Percentiles rank a stretch among this genome's conserved stretches.
These are phyloP conservation scores for Silurus lanzhouensis DNA, from an alignment of 2,797 vertebrate genomes.

Conservation along the genomic window DNA sequence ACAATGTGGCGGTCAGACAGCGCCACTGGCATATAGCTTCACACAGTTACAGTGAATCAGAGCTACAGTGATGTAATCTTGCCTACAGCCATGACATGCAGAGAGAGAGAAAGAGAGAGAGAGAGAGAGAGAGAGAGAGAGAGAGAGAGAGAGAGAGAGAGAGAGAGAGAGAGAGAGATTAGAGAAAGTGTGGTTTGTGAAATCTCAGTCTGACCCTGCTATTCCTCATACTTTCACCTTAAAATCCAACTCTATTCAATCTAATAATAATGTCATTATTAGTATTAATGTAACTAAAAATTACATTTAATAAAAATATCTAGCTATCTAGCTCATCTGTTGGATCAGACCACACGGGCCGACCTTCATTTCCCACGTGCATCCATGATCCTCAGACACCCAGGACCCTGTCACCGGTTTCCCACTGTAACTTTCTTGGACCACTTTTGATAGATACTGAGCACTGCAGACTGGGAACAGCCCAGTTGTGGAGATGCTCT, in stretches of 20 bases:
- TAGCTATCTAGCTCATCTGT: no score
- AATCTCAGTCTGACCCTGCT: background rate
- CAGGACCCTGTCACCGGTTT: no score
- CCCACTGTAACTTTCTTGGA: no score
- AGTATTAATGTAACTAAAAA: background rate
- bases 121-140: no score
- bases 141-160: background rate
- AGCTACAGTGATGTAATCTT: constrained; percentile 40
- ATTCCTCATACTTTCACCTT: background rate
- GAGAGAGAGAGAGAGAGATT: background rate
- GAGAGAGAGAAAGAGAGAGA: no score
- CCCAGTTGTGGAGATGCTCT: no score
- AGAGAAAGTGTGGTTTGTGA: background rate
- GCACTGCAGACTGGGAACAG: no score
- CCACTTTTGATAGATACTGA: no score
- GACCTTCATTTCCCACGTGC: no score
- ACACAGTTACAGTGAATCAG: constrained; percentile 39
- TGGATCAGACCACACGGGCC: no score
- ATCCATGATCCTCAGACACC: no score
- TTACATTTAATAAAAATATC: no score
- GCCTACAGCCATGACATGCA: constrained; percentile 27
- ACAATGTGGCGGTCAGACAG: constrained; percentile 27
- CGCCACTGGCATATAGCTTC: constrained; percentile 23
- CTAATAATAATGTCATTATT: background rate
- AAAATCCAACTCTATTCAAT: background rate